Base-by-base conservation (phyloP, 1,140 invertebrate genomes). In the Parapsyche elsis region DNA sequence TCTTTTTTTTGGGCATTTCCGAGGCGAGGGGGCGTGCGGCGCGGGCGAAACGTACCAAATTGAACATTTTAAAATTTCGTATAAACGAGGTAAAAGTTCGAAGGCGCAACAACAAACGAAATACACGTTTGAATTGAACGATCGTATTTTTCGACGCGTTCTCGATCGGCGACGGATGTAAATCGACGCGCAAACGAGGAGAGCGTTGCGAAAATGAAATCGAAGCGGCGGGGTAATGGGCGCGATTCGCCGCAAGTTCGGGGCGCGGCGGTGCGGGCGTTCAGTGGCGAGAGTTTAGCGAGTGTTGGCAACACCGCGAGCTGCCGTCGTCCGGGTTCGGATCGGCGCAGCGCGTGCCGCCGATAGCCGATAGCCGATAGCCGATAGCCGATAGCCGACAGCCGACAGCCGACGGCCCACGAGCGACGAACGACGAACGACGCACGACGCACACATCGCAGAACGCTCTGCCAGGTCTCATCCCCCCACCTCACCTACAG, bases 251-350 rank as follows among this genome's bases (percentile, higher is more conserved):
- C 16, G 61, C 5, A 12, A 7, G 59, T 5, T 9, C 5, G 16
- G 49, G 1, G 12, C 5, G 0, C 61, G 61, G 19, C 61, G 61
- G 5, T 4, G 61, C n/a, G n/a, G n/a, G n/a, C n/a, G n/a, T n/a
- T n/a, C n/a, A n/a, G n/a, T n/a, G n/a, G n/a, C n/a, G n/a, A n/a
- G n/a, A n/a, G n/a, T n/a, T n/a, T n/a, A n/a, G n/a, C n/a, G n/a
- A n/a, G n/a, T n/a, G 14, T 67, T 24, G 71, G 71, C 71, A 53
- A 19, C 45, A 9, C 44, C n/a, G 46, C n/a, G n/a, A 7, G 71
- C n/a, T n/a, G n/a, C n/a, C 46, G 71, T 4, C 61, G 61, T 67
- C 16, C 10, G 71, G 44, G 71, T 10, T 75, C 71, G 57, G 19
- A 21, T 49, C 26, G 44, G 21, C 21, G 23, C 53, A 19, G 75